Evolutionary conservation across 1,140 invertebrate genomes (phyloP).

Genomic region (Psilanteris sp.): DNA sequence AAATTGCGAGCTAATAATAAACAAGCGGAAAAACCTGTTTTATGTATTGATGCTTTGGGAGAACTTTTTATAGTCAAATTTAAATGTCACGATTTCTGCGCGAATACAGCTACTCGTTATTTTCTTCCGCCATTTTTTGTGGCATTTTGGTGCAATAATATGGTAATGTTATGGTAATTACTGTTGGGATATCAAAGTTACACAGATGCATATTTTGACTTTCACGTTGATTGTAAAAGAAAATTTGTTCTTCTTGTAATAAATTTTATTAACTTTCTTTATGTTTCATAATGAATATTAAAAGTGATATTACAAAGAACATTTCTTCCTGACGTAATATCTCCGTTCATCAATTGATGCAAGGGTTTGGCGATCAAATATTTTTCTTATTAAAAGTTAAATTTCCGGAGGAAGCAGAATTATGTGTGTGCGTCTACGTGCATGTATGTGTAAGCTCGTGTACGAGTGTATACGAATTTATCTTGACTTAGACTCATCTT

Average conservation of each 20-base stretch:
- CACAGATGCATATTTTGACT: neutral
- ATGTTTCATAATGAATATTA: slow-evolving; percentile 1
- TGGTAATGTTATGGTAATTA: slow-evolving; percentile 23
- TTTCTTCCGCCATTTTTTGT: slow-evolving; percentile 3
- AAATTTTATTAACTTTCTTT: slow-evolving; percentile 1
- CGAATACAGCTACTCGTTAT: slow-evolving; percentile 3
- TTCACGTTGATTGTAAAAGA: slow-evolving; percentile 1
- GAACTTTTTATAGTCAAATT: slow-evolving; percentile 2
- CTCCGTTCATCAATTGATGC: neutral
- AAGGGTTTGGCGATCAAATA: slow-evolving; percentile 1
- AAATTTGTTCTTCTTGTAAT: neutral
- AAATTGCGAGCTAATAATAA: too few relatives aligned
- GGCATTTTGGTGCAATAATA: slow-evolving; percentile 15
- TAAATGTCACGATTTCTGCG: slow-evolving; percentile 7
- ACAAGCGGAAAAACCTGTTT: too few relatives aligned
- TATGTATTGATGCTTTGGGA: slow-evolving; percentile 15
- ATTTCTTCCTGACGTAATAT: neutral
- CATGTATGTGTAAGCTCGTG: too few relatives aligned
- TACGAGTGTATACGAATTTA: slow-evolving; percentile 1
- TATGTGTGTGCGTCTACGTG: too few relatives aligned
- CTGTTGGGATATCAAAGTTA: neutral
- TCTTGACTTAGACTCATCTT: neutral
- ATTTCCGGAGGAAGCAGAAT: slow-evolving; percentile 3
- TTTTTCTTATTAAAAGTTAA: slow-evolving; percentile 17
- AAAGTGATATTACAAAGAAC: neutral